Percentiles rank a stretch among this genome's conserved stretches.
These are phyloP conservation scores for Mesocentrotus franciscanus DNA, from an alignment of 53 echinoderm and acorn worm genomes.

Conservation along the genomic window DNA sequence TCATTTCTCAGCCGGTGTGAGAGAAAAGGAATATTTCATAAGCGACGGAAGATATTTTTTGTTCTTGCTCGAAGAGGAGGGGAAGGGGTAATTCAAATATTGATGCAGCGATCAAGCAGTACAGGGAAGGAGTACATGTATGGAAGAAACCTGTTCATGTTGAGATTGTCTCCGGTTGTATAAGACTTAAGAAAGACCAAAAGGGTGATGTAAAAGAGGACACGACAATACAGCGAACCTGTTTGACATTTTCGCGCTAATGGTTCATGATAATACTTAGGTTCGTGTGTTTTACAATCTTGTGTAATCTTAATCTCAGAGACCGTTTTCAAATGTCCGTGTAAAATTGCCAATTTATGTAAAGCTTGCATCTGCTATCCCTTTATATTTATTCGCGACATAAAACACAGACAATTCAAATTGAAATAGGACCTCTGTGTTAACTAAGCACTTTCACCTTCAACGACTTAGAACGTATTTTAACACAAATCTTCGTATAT, in stretches of 20 bases:
- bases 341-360: not conserved
- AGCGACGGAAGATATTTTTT: not conserved
- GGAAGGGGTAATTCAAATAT: not conserved
- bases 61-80: not conserved
- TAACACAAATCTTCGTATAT: not conserved
- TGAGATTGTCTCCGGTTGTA: not conserved
- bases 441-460: not conserved
- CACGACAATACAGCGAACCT: not conserved
- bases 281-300: not conserved
- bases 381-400: not conserved
- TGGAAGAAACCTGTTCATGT: not conserved
- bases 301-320: not conserved
- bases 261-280: not conserved
- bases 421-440: not conserved
- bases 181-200: too few relatives aligned
- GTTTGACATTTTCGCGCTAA: not conserved
- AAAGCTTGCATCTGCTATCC: not conserved
- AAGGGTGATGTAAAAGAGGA: not conserved
- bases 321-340: not conserved
- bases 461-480: not conserved
- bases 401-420: not conserved
- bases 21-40: not conserved
- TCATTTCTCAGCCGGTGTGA: constrained; percentile 10
- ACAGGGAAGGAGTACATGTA: not conserved
- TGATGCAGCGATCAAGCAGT: not conserved